These are phyloP conservation scores for Ylistrum balloti DNA, from an alignment of 1,140 invertebrate species.

Conservation along the genomic window DNA sequence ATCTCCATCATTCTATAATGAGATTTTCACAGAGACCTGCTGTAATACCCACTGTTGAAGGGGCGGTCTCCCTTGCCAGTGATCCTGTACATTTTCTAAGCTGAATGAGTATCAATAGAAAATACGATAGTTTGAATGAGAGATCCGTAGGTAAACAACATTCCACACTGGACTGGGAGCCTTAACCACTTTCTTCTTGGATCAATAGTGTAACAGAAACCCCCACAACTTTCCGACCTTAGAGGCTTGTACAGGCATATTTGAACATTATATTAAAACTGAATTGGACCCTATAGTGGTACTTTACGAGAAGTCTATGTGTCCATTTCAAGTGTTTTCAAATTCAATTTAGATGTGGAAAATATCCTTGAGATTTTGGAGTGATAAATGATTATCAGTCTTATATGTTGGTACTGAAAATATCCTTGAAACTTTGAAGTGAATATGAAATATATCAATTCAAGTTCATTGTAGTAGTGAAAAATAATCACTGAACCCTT, in stretches of 20 bases:
- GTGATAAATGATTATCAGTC: background rate
- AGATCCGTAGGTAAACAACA: background rate
- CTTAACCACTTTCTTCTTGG: background rate
- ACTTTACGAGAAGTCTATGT: background rate
- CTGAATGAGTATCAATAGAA: slow-evolving; percentile 23
- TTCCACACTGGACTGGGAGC: background rate
- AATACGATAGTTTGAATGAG: background rate
- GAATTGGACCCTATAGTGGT: slow-evolving; percentile 9
- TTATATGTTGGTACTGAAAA: background rate
- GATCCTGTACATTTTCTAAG: slow-evolving; percentile 34
- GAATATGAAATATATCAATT: too few species aligned
- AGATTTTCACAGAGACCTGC: background rate
- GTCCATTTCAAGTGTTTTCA: slow-evolving; percentile 39
- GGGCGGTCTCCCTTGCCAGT: background rate
- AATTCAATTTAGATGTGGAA: slow-evolving; percentile 18
- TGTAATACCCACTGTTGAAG: background rate
- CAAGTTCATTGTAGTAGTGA: too few species aligned
- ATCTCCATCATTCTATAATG: background rate
- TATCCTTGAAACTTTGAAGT: background rate
- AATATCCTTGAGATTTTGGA: background rate
- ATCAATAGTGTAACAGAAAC: background rate
- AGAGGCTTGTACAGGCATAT: background rate
- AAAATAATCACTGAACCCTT: too few species aligned
- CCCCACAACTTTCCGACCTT: background rate
- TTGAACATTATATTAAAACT: slow-evolving; percentile 19